Evolutionary conservation across 2,888 invertebrate genomes (phyloP), one percentile per base, ranked within the genome.

Genomic region (Antitype chi): DNA sequence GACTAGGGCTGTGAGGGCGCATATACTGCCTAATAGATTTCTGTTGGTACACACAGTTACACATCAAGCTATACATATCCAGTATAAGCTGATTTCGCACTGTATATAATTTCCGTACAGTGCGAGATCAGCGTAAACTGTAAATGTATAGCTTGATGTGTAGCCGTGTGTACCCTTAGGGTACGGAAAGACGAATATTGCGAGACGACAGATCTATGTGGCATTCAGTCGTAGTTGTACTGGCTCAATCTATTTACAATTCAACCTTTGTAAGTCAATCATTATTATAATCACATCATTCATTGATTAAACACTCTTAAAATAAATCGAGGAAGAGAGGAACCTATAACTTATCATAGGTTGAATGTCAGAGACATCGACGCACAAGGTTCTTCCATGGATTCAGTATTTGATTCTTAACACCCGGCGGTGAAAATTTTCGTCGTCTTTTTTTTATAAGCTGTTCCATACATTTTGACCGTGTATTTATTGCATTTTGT

Each of bases 341-440:
- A 77, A 69, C 53, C 69, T 77, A 78, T 69, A 49, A 78, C 69
- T 78, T 77, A 77, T 55, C 60, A 17, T 70, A 55, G 47, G 55
- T 78, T 69, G 47, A 92, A 92, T 13, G 60, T 23, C 5, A 32
- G 23, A 6, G 23, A 6, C 23, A 32, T 32, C 60, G 23, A 60
- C 13, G 32, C 11, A 5, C 32, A 60, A 5, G 6, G 0, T 32
- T 32, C 9, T 11, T 6, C 13, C 32, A 32, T 20, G 20, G 9
- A 59, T 11, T 32, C 11, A 23, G 60, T 11, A 6, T 20, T 32
- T 32, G 11, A 60, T 60, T 60, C 32, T 32, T 1, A 17, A 32
- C 60, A 17, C 9, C 9, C 5, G 0, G 23, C 23, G 23, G 23
- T 20, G 20, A 32, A 60, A 23, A 9, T 6, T 9, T 11, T 60